phyloP scores from a whole-genome alignment of 1,140 invertebrate species.

The Monomorium pharaonis region DNA sequence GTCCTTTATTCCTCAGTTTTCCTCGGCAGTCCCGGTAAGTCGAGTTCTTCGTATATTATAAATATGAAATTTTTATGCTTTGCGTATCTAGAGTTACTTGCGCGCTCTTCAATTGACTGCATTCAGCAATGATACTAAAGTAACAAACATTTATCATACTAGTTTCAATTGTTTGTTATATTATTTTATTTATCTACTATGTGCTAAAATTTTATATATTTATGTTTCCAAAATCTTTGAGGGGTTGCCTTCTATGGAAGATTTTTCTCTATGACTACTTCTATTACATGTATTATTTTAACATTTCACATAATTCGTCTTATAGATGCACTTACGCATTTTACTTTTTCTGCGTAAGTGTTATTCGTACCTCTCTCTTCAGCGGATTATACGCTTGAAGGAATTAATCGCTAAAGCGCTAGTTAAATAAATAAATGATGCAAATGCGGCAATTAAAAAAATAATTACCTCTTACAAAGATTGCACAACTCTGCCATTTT shows the following conservation, averaged over 20 bases:
- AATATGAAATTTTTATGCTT: constrained; percentile 10
- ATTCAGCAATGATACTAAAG: not conserved
- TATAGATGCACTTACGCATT: not conserved
- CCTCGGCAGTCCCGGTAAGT: constrained; percentile 95
- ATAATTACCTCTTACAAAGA: constrained; percentile 6
- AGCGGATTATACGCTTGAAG: not conserved
- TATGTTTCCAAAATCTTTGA: not conserved
- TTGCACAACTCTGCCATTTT: not conserved
- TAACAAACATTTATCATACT: not conserved
- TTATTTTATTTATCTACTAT: not conserved
- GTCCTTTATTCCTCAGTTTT: constrained; percentile 94
- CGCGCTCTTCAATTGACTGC: not conserved
- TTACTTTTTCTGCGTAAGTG: not conserved
- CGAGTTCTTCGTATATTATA: constrained; percentile 36
- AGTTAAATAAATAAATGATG: constrained; percentile 2
- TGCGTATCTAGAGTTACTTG: not conserved
- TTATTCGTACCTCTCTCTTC: not conserved
- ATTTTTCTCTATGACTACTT: not conserved
- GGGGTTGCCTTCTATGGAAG: not conserved
- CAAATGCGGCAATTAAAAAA: not conserved
- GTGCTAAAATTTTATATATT: not conserved
- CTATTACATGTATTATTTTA: not conserved
- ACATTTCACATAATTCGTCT: not conserved
- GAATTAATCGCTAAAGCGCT: constrained; percentile 6
- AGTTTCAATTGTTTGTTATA: not conserved